Percentiles rank a stretch among this genome's conserved stretches.
Evolutionary conservation across 1,140 invertebrate genomes (phyloP).

Genomic region (Schmidtea mediterranea): DNA sequence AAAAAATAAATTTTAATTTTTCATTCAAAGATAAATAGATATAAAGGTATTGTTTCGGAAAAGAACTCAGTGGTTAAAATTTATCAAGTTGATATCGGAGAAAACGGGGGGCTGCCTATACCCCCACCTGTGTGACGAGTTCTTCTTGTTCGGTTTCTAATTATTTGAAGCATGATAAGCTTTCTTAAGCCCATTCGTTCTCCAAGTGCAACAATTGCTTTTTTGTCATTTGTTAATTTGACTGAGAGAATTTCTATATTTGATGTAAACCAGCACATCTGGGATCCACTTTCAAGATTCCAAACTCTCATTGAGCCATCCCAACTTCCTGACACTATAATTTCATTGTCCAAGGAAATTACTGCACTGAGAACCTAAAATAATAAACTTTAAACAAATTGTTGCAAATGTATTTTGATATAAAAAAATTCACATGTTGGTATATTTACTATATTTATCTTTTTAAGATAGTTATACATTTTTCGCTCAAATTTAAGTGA

Average conservation of each 20-base stretch:
- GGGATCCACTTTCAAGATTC: constrained; percentile 16
- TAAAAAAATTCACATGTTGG: neutral
- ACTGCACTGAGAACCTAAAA: constrained; percentile 21
- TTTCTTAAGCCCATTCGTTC: constrained; percentile 24
- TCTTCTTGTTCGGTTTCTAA: constrained; percentile 17
- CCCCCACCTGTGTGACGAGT: neutral
- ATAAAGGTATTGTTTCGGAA: too few relatives aligned
- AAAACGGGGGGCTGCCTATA: too few relatives aligned
- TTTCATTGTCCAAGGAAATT: constrained; percentile 21
- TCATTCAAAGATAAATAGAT: too few relatives aligned
- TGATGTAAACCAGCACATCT: constrained; percentile 19
- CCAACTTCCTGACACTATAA: constrained; percentile 22
- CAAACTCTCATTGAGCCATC: constrained; percentile 26
- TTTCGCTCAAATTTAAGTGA: too few relatives aligned
- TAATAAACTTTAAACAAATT: too few relatives aligned
- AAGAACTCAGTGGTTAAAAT: too few relatives aligned
- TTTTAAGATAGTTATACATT: too few relatives aligned
- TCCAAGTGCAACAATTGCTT: constrained; percentile 25
- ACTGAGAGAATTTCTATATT: constrained; percentile 24
- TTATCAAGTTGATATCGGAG: too few relatives aligned
- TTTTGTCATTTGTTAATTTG: constrained; percentile 21
- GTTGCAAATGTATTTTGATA: neutral
- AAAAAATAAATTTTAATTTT: too few relatives aligned
- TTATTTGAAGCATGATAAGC: constrained; percentile 26
- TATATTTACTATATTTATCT: neutral